Evolutionary conservation across 2,888 invertebrate species (phyloP).

Genomic region (Venustoraphidia nigricollis): DNA sequence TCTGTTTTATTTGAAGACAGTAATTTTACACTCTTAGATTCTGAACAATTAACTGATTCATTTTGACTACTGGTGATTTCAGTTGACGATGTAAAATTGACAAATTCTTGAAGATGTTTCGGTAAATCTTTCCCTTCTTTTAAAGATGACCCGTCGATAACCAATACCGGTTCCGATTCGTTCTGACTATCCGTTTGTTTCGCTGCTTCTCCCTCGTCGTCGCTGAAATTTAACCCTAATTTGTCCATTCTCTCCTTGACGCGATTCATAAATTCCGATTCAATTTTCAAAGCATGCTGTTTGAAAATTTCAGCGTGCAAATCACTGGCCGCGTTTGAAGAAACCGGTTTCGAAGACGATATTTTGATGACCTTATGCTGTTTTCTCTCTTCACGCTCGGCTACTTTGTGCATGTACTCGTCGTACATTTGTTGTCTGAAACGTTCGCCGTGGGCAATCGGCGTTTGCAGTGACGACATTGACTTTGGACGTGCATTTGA

Average conservation of each 20-base stretch:
- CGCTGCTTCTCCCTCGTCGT: slow-evolving; percentile 44
- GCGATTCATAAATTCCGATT: slow-evolving; percentile 62
- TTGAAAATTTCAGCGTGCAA: slow-evolving; percentile 19
- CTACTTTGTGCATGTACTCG: slow-evolving; percentile 66
- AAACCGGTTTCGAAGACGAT: slow-evolving; percentile 29
- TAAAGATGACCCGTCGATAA: slow-evolving; percentile 49
- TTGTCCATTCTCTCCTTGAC: slow-evolving; percentile 58
- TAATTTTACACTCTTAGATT: too few relatives aligned
- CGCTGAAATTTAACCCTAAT: slow-evolving; percentile 47
- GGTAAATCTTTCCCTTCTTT: slow-evolving; percentile 50
- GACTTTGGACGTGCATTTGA: slow-evolving; percentile 15
- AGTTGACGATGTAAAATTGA: slow-evolving; percentile 37
- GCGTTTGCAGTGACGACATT: slow-evolving; percentile 23
- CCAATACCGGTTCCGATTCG: slow-evolving; percentile 24
- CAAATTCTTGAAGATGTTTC: slow-evolving; percentile 64
- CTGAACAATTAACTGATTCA: too few relatives aligned
- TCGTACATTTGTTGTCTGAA: slow-evolving; percentile 71
- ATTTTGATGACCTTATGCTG: slow-evolving; percentile 69
- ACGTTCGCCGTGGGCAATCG: slow-evolving; percentile 38
- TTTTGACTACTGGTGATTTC: too few relatives aligned
- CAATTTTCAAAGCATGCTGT: slow-evolving; percentile 37
- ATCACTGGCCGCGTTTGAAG: slow-evolving; percentile 4
- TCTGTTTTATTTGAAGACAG: too few relatives aligned
- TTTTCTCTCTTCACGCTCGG: slow-evolving; percentile 61
- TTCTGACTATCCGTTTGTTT: slow-evolving; percentile 17